Evolutionary conservation across 2,888 invertebrate genomes (phyloP).

Genomic region (Troilus luridus): DNA sequence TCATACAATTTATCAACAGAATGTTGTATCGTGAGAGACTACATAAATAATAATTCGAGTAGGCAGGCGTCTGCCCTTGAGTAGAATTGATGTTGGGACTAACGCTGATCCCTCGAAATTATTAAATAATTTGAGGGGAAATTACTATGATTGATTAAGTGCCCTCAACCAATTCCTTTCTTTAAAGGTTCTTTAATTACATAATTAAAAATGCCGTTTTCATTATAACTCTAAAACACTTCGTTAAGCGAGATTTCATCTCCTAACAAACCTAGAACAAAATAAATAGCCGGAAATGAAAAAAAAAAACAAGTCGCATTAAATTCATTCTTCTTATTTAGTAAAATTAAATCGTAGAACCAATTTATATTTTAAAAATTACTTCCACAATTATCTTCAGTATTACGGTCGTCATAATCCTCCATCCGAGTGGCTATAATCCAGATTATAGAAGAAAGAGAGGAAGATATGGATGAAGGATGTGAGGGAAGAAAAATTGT

Average conservation of each 20-base stretch:
- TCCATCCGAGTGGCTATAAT: no score
- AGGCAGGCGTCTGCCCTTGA: constrained; percentile 2
- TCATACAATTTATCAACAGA: not conserved
- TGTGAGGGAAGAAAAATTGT: no score
- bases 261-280: not conserved
- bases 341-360: not conserved
- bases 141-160: constrained; percentile 9
- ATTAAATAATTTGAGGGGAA: not conserved
- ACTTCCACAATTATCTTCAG: not conserved
- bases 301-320: not conserved
- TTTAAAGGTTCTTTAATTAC: not conserved
- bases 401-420: not conserved
- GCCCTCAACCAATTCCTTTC: not conserved
- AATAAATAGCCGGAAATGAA: not conserved
- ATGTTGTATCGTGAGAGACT: not conserved
- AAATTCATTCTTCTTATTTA: not conserved
- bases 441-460: no score
- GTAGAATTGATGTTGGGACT: not conserved
- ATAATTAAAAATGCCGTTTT: not conserved
- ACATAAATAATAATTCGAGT: not conserved
- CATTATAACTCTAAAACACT: not conserved
- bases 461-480: no score
- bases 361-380: not conserved
- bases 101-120: constrained; percentile 16
- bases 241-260: not conserved